phyloP scores from a whole-genome alignment of 2,797 vertebrate species.

The Peromyscus melanophrys region DNA sequence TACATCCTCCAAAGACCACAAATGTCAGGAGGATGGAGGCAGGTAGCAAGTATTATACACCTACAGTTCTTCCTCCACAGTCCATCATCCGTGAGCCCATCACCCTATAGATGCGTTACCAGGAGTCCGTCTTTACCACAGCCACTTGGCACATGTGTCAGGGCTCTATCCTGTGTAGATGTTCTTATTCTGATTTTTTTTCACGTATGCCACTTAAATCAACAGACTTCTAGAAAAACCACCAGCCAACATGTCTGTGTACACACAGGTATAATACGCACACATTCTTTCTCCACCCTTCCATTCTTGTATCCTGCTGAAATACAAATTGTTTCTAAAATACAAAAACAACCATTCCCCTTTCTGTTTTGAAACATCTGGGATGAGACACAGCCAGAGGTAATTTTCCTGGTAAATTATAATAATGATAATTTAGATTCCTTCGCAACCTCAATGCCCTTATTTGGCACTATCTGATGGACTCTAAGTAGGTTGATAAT shows the following conservation, averaged over 20 bases:
- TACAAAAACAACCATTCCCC: not conserved
- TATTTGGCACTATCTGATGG: not conserved
- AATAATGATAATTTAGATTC: not conserved
- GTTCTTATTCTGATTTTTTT: not conserved
- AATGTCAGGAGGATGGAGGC: not conserved
- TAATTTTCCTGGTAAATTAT: slow-evolving; percentile 41
- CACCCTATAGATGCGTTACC: not conserved
- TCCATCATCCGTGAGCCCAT: not conserved
- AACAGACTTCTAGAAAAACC: not conserved
- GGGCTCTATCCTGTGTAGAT: not conserved
- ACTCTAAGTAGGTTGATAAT: not conserved
- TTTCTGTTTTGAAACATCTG: slow-evolving; percentile 49
- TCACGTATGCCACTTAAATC: not conserved
- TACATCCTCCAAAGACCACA: not conserved
- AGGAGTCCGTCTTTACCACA: not conserved
- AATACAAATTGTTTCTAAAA: slow-evolving; percentile 54
- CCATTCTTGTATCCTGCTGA: slow-evolving; percentile 32
- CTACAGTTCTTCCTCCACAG: not conserved
- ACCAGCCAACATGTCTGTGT: not conserved
- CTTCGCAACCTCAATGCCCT: not conserved
- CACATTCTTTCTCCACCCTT: not conserved
- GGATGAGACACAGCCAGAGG: not conserved
- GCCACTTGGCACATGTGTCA: not conserved
- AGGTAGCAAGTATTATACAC: not conserved
- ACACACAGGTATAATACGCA: not conserved